These are phyloP conservation scores for Agrotis exclamationis DNA, from an alignment of 2,888 invertebrate genomes.

Conservation along the genomic window DNA sequence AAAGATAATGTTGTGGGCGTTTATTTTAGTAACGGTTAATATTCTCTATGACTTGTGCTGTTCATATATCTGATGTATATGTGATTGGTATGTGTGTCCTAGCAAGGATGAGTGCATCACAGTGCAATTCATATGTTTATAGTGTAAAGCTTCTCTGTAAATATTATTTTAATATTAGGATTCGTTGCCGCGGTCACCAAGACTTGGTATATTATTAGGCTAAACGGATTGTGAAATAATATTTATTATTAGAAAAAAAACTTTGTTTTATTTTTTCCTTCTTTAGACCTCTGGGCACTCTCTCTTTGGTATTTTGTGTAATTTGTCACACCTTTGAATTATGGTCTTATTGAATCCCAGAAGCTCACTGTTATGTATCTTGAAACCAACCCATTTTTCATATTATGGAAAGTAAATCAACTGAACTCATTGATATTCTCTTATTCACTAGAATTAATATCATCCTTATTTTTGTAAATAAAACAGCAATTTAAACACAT, in stretches of 20 bases:
- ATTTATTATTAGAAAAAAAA: slow-evolving; percentile 85
- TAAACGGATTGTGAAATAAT: slow-evolving; percentile 86
- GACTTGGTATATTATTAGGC: slow-evolving; percentile 80
- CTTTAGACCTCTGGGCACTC: background rate
- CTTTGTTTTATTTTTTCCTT: slow-evolving; percentile 70
- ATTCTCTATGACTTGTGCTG: slow-evolving; percentile 73
- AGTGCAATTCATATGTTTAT: slow-evolving; percentile 74
- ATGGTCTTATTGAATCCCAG: too few relatives aligned
- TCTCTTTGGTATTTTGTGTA: too few relatives aligned
- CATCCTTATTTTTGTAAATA: slow-evolving; percentile 61
- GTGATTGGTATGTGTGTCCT: slow-evolving; percentile 45
- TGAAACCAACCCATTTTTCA: background rate
- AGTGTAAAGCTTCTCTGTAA: slow-evolving; percentile 82
- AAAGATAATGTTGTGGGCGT: slow-evolving; percentile 75
- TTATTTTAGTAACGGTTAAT: slow-evolving; percentile 74
- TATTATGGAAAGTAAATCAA: slow-evolving; percentile 11
- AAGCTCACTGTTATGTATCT: background rate
- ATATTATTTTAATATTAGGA: slow-evolving; percentile 86
- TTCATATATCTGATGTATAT: slow-evolving; percentile 50
- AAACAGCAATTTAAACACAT: slow-evolving; percentile 86
- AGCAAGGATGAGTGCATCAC: slow-evolving; percentile 50
- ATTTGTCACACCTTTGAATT: too few relatives aligned
- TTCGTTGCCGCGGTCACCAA: slow-evolving; percentile 72
- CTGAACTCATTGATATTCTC: background rate
- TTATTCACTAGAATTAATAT: slow-evolving; percentile 1